Percentiles rank a stretch among this genome's conserved stretches.
These are phyloP conservation scores for Eulemur macaco DNA, from an alignment of 2,113 vertebrate species.

Conservation along the genomic window DNA sequence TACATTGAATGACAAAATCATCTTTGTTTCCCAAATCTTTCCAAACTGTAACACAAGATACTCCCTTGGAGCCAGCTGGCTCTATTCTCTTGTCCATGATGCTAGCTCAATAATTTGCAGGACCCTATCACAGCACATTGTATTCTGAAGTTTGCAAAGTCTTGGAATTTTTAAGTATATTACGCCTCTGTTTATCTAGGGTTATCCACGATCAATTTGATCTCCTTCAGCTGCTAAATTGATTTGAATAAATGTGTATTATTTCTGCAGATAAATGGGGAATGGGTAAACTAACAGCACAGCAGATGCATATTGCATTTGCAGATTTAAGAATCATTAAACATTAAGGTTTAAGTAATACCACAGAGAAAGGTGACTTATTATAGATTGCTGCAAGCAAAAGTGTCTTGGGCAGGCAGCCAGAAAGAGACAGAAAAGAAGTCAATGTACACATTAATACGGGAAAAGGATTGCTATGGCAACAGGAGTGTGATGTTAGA, in stretches of 20 bases:
- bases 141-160: neutral
- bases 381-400: conserved; percentile 15
- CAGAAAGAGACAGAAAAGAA: conserved; percentile 9
- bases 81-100: neutral
- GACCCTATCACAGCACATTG: neutral
- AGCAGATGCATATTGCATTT: neutral
- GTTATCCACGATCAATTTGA: neutral
- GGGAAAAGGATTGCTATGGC: neutral
- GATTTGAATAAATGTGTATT: neutral
- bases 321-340: neutral
- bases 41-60: neutral
- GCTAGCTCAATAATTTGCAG: neutral
- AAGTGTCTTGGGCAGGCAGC: neutral
- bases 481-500: conserved; percentile 25
- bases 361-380: neutral
- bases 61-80: neutral
- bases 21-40: neutral
- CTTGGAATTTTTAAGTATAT: neutral
- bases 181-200: neutral
- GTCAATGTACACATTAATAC: conserved; percentile 24
- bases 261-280: conserved; percentile 10
- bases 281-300: neutral
- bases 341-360: neutral
- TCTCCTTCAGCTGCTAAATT: conserved; percentile 11
- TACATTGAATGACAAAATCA: neutral